Conservation (phyloP, 1,140 invertebrate genomes). For the Bombus soroeensis region DNA sequence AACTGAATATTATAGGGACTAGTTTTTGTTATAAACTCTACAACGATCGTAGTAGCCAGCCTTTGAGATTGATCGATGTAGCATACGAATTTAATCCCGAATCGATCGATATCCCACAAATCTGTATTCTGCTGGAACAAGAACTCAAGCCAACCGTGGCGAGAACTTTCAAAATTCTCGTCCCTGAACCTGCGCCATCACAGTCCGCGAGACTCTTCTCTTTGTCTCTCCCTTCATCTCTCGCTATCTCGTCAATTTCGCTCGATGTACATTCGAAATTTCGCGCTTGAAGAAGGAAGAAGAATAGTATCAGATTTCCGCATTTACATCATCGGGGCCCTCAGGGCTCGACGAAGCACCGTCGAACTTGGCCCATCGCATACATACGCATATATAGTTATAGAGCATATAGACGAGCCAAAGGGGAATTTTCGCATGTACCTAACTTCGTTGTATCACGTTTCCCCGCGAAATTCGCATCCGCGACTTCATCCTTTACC, state of each 20-base stretch:
- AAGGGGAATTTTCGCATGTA: background rate
- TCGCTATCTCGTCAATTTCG: conserved; percentile 7
- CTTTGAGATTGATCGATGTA: background rate
- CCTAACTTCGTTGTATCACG: conserved; percentile 25
- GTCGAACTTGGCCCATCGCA: background rate
- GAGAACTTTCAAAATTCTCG: conserved; percentile 2
- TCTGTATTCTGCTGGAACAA: background rate
- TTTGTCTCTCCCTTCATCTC: background rate
- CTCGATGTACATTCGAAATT: conserved; percentile 9
- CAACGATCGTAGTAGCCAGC: background rate
- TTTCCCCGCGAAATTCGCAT: conserved; percentile 37
- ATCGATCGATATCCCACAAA: background rate
- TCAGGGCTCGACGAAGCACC: background rate
- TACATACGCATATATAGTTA: background rate
- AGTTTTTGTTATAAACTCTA: background rate
- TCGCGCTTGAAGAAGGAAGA: conserved; percentile 28
- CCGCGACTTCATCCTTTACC: background rate
- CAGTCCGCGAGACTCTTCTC: background rate
- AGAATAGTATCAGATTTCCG: conserved; percentile 37
- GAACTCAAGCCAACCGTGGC: background rate
- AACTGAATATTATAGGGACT: background rate
- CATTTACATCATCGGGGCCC: conserved; percentile 13
- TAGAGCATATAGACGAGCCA: background rate
- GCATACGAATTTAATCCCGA: background rate
- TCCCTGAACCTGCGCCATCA: background rate